These are phyloP conservation scores for Dynastes hyllus DNA, from an alignment of 2,888 invertebrate genomes.

Conservation along the genomic window DNA sequence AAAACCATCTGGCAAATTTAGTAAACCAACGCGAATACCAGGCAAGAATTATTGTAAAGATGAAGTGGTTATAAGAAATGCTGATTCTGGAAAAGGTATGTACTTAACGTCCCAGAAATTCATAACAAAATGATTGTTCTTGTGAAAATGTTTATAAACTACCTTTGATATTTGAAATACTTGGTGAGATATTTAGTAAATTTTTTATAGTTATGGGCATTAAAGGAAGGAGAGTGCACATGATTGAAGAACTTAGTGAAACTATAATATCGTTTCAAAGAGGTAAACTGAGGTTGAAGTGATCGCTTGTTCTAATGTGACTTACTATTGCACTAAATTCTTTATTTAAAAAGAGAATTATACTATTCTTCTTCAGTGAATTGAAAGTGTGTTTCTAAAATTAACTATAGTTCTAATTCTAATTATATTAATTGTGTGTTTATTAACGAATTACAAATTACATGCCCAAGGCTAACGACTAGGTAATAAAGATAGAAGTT, in stretches of 20 bases:
- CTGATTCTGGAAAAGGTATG: constrained; percentile 96
- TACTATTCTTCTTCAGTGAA: constrained; percentile 30
- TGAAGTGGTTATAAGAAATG: constrained; percentile 95
- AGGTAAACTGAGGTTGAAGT: constrained; percentile 80
- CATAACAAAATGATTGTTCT: not conserved
- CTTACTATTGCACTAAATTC: constrained; percentile 51
- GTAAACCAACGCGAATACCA: constrained; percentile 91
- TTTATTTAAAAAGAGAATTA: constrained; percentile 44
- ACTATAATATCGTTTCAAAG: constrained; percentile 99
- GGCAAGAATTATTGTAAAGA: constrained; percentile 96
- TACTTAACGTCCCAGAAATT: not conserved
- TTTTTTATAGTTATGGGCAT: constrained; percentile 95
- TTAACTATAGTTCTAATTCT: constrained; percentile 12
- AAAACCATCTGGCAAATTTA: constrained; percentile 91
- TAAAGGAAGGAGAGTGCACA: constrained; percentile 97
- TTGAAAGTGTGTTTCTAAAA: constrained; percentile 6
- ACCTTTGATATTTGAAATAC: constrained; percentile 24
- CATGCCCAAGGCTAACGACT: too few species aligned
- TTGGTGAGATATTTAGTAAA: constrained; percentile 41
- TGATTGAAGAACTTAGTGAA: constrained; percentile 98
- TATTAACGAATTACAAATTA: too few species aligned
- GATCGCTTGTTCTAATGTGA: constrained; percentile 47
- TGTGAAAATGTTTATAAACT: constrained; percentile 36
- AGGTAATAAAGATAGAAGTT: too few species aligned
- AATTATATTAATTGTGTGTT: too few species aligned